These are phyloP conservation scores for Haemorhous mexicanus DNA, from an alignment of 2,113 vertebrate genomes.

Conservation along the genomic window DNA sequence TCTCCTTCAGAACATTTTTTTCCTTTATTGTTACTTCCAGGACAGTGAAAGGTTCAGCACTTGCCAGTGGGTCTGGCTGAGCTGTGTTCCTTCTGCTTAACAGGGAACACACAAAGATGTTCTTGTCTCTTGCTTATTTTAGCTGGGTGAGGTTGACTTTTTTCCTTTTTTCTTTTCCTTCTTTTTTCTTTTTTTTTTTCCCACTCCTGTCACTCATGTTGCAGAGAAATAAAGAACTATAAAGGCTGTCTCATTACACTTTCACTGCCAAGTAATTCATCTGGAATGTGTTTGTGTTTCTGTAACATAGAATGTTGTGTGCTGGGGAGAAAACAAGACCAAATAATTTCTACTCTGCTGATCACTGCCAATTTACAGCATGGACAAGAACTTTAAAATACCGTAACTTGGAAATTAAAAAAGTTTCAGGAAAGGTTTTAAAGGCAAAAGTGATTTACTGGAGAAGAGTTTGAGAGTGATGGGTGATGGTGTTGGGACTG, in stretches of 20 bases:
- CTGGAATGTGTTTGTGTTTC: neutral
- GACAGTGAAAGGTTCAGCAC: neutral
- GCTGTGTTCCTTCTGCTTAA: neutral
- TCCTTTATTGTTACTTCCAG: neutral
- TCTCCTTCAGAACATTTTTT: neutral
- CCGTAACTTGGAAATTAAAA: neutral
- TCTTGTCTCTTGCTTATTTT: neutral
- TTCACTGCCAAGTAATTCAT: neutral
- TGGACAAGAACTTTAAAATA: neutral
- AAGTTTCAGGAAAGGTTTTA: neutral
- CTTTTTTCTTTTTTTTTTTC: accelerated
- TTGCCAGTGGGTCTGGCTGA: neutral
- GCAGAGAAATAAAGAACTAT: neutral
- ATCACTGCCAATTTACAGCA: neutral
- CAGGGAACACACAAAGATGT: neutral
- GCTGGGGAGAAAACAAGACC: neutral
- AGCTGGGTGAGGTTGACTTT: neutral
- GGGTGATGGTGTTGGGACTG: neutral
- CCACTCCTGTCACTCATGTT: accelerated
- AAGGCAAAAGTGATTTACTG: neutral
- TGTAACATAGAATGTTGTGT: neutral
- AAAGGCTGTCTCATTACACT: neutral
- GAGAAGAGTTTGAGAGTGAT: neutral
- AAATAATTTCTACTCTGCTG: neutral
- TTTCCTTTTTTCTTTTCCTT: too few relatives aligned